phyloP scores from a whole-genome alignment of 2,888 invertebrate species.

The Archips crataeganus region DNA sequence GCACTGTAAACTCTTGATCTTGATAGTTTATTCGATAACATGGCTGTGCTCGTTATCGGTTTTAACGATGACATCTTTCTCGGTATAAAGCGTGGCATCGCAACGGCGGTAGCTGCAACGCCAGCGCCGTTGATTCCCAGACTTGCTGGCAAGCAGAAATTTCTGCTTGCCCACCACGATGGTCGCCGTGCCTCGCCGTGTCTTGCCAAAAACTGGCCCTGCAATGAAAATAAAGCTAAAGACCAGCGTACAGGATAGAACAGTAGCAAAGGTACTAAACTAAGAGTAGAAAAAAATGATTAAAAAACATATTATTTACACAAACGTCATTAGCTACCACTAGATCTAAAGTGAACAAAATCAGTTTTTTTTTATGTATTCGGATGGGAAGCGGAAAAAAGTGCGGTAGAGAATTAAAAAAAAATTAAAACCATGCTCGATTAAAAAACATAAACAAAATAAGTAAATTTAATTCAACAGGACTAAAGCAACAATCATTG shows the following conservation, averaged over 20 bases:
- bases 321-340: no score
- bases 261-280: not conserved
- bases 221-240: slow-evolving; percentile 37
- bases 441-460: no score
- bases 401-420: no score
- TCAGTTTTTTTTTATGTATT: no score
- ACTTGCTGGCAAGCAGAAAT: slow-evolving; percentile 46
- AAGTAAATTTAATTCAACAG: no score
- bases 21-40: not conserved
- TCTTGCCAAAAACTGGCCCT: slow-evolving; percentile 57
- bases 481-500: no score
- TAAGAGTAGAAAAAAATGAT: not conserved
- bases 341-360: no score
- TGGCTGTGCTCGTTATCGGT: slow-evolving; percentile 60
- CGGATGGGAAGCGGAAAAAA: no score
- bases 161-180: slow-evolving; percentile 58
- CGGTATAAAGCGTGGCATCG: slow-evolving; percentile 56
- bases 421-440: no score
- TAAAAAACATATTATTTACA: not conserved
- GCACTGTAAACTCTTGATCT: not conserved
- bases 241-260: slow-evolving; percentile 11
- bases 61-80: slow-evolving; percentile 56
- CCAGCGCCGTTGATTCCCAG: slow-evolving; percentile 49
- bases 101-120: slow-evolving; percentile 53
- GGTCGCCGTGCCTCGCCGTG: slow-evolving; percentile 50